phyloP scores from a whole-genome alignment of 2,888 invertebrate species.

The Temnothorax ravouxi region DNA sequence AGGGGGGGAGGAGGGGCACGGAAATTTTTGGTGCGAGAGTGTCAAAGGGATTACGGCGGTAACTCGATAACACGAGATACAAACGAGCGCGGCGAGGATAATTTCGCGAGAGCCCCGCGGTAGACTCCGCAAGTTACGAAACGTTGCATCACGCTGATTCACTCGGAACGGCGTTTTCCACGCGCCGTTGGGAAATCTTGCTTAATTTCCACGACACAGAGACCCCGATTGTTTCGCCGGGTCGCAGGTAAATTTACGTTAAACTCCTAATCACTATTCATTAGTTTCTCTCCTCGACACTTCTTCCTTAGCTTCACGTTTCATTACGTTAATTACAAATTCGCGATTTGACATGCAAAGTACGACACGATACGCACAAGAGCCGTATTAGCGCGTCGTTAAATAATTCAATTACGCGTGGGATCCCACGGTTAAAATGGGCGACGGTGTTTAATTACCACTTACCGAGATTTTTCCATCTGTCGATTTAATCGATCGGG shows the following conservation, averaged over 20 bases:
- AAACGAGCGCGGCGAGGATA: constrained; percentile 30
- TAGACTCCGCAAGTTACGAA: constrained; percentile 32
- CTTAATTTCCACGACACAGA: constrained; percentile 47
- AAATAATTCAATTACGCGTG: constrained; percentile 23
- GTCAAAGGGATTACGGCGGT: constrained; percentile 38
- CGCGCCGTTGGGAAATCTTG: constrained; percentile 55
- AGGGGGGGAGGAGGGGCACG: neutral
- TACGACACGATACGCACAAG: constrained; percentile 26
- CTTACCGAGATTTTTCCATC: neutral
- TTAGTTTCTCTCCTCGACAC: constrained; percentile 29
- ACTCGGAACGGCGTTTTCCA: constrained; percentile 40
- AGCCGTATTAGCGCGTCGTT: constrained; percentile 26
- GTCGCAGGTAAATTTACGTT: constrained; percentile 44
- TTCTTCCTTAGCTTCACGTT: constrained; percentile 42
- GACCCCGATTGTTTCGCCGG: constrained; percentile 41
- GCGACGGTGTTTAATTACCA: neutral
- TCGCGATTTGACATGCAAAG: constrained; percentile 27
- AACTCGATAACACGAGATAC: constrained; percentile 31
- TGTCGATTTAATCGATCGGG: neutral
- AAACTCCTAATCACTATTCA: constrained; percentile 54
- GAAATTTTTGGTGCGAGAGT: constrained; percentile 30
- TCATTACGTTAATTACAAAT: constrained; percentile 48
- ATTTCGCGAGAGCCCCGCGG: constrained; percentile 11
- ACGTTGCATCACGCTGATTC: constrained; percentile 51
- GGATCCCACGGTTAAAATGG: neutral